phyloP scores from a whole-genome alignment of 2,113 vertebrate genomes.

The Empidonax alnorum region DNA sequence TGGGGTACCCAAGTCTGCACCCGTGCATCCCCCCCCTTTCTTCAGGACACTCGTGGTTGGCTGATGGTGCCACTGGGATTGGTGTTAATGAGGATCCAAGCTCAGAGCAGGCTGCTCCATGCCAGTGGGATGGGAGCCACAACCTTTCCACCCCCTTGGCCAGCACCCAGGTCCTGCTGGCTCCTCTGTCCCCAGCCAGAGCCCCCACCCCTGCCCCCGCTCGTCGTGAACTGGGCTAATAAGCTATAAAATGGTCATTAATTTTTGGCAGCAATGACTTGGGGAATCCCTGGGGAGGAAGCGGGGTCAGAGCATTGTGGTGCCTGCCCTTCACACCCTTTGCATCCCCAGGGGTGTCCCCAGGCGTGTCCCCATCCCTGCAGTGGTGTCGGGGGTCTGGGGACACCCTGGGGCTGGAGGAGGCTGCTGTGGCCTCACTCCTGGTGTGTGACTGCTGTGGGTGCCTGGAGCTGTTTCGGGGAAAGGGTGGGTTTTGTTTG shows the following conservation, averaged over 20 bases:
- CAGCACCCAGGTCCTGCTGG: background rate
- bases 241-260: background rate
- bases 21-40: rapidly evolving
- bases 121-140: background rate
- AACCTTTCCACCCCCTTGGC: background rate
- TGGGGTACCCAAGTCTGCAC: background rate
- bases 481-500: conserved; percentile 34
- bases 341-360: background rate
- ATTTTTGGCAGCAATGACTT: rapidly evolving
- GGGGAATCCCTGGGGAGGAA: rapidly evolving
- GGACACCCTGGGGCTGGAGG: background rate
- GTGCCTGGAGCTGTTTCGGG: background rate
- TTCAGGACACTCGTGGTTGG: rapidly evolving
- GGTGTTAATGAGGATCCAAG: background rate
- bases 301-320: rapidly evolving
- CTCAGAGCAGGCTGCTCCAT: background rate
- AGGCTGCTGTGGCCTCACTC: background rate
- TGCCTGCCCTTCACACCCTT: background rate
- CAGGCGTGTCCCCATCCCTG: background rate
- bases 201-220: background rate
- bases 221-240: background rate
- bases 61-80: background rate
- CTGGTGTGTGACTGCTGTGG: rapidly evolving
- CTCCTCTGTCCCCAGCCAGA: background rate
- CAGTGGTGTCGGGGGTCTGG: background rate